Evolutionary conservation across 2,888 invertebrate genomes (phyloP), one percentile per base, ranked within the genome.

Genomic region (Dinocampus coccinellae): DNA sequence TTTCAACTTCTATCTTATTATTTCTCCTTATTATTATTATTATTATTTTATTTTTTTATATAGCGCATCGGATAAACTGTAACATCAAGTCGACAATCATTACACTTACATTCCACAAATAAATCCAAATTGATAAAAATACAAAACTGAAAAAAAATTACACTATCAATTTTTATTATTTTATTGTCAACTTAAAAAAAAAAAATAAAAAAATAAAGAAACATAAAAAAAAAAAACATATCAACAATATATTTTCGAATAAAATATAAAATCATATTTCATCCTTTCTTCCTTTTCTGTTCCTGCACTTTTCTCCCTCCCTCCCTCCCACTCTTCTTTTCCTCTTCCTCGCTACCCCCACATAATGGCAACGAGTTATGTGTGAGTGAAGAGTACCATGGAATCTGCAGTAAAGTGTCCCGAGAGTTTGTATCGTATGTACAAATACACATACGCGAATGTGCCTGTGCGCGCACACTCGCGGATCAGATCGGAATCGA

Each of bases 401-500:
- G 62, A 62, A 39, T 62, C 61, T 39, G 39, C 62, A 36, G 47
- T 24, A 64, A 64, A 64, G 53, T 64, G 64, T 64, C 53, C 57
- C 57, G 66, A 34, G 36, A 55, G 39, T 29, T 58, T 58, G 57
- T 39, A 63, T 63, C 29, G 63, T 52, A 7, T 16, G 16, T 39
- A 16, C 47, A 47, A 47, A 47, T 16, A 47, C 47, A 47, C 47
- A 47, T 47, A 47, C 47, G 16, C 6, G 47, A n/a, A 16, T 13
- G 13, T 29, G 57, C 57, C 10, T n/a, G n/a, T n/a, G n/a, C n/a
- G n/a, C n/a, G n/a, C 33, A 9, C 33, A 13, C 42, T 13, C 57
- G 36, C 75, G 72, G 73, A 69, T 76, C 74, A 74, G 71, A 79
- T 79, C 75, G 76, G 60, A 78, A 78, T 76, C 76, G 75, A 69